Conservation (phyloP, 2,113 vertebrate genomes). For the Oreochromis spilurus region DNA sequence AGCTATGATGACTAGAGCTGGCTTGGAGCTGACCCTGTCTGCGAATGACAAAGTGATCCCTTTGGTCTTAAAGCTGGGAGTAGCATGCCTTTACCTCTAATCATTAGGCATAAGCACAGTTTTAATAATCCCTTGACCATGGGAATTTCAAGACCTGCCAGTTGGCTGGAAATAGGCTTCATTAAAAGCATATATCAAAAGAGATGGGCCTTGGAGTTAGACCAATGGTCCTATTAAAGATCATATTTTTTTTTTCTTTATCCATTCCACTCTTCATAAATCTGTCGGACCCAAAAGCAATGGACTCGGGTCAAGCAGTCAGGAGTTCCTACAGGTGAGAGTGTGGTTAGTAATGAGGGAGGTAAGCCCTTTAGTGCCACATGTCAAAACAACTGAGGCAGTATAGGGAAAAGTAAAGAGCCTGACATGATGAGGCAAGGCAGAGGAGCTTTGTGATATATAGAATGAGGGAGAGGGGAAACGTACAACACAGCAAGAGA, state of each 20-base stretch:
- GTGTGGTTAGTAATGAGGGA: conserved; percentile 8
- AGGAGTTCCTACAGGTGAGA: conserved; percentile 58
- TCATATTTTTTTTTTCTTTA: not conserved
- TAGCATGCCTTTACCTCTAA: conserved; percentile 23
- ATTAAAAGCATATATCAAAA: conserved; percentile 47
- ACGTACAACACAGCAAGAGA: not conserved
- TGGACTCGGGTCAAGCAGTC: conserved; percentile 46
- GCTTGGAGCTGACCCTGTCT: conserved; percentile 18
- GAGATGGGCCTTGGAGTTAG: conserved; percentile 19
- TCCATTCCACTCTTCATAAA: conserved; percentile 40
- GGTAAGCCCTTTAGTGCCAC: conserved; percentile 2
- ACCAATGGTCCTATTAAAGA: conserved; percentile 27
- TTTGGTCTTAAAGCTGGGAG: conserved; percentile 2
- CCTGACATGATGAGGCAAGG: not conserved
- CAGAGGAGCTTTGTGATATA: not conserved
- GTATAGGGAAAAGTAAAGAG: not conserved
- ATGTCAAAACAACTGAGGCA: conserved; percentile 29
- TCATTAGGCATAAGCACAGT: conserved; percentile 28
- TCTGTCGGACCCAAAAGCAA: conserved; percentile 36
- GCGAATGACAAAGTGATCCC: conserved; percentile 21
- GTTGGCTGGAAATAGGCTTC: conserved; percentile 43
- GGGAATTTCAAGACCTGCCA: conserved; percentile 23
- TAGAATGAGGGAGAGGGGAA: not conserved
- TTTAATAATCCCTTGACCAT: conserved; percentile 21
- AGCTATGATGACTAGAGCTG: conserved; percentile 3